Conservation (phyloP, 2,888 invertebrate species). For the Rhorus exstirpatorius region DNA sequence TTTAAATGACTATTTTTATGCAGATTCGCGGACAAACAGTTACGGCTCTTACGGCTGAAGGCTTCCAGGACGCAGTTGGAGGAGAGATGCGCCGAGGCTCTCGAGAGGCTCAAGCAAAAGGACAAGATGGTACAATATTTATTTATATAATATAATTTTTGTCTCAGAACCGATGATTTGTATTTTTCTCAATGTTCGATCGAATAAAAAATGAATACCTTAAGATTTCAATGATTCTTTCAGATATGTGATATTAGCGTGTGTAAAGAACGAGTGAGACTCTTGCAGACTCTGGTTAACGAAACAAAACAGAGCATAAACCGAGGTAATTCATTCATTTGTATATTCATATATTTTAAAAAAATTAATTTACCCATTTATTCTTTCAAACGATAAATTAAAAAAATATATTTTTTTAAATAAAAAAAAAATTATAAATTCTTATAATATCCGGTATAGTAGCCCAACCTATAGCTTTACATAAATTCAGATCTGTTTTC, state of each 20-base stretch:
- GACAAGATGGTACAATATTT: constrained; percentile 82
- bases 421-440: too few relatives aligned
- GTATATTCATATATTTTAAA: constrained; percentile 9
- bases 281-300: constrained; percentile 87
- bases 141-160: constrained; percentile 63
- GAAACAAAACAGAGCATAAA: constrained; percentile 87
- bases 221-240: constrained; percentile 70
- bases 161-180: too few relatives aligned
- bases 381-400: not conserved
- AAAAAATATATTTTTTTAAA: too few relatives aligned
- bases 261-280: constrained; percentile 88
- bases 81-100: constrained; percentile 87
- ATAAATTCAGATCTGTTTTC: too few relatives aligned
- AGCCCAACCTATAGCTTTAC: too few relatives aligned
- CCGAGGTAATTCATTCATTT: constrained; percentile 77
- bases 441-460: too few relatives aligned
- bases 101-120: constrained; percentile 85
- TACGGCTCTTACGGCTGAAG: constrained; percentile 88
- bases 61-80: constrained; percentile 87
- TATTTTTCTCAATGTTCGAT: too few relatives aligned
- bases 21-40: constrained; percentile 89
- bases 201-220: not conserved
- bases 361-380: not conserved
- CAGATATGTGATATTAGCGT: constrained; percentile 88
- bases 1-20: constrained; percentile 11